Percentiles rank a stretch among this genome's conserved stretches.
Conservation (phyloP, 2,797 vertebrate genomes). For the Odontamblyopus rebecca region DNA sequence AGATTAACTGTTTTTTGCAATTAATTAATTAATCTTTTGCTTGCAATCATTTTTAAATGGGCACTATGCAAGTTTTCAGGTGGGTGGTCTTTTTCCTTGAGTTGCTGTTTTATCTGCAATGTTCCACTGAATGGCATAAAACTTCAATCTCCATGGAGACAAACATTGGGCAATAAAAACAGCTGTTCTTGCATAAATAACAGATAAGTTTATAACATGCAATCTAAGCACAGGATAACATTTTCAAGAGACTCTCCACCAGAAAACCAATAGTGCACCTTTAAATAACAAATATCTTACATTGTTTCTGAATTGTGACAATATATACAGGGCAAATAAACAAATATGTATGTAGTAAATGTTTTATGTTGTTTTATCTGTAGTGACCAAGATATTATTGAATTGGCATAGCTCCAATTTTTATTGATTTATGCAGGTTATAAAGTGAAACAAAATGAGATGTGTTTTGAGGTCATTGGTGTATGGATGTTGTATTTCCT, state of each 20-base stretch:
- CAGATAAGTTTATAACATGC: too few relatives aligned
- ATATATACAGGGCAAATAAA: not conserved
- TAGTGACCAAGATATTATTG: not conserved
- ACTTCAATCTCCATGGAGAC: too few relatives aligned
- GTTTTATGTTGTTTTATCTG: not conserved
- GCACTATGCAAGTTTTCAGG: not conserved
- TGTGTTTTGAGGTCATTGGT: not conserved
- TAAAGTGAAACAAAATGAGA: not conserved
- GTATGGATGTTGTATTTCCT: constrained; percentile 11
- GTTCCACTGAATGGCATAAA: not conserved
- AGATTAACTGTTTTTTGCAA: constrained; percentile 12
- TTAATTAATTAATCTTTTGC: not conserved
- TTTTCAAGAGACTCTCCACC: too few relatives aligned
- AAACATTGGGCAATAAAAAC: too few relatives aligned
- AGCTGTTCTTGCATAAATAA: too few relatives aligned
- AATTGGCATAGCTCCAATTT: not conserved
- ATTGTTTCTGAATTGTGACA: not conserved
- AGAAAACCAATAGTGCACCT: too few relatives aligned
- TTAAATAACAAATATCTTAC: not conserved
- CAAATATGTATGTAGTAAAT: not conserved
- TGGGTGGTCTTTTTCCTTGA: not conserved
- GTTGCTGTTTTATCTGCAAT: not conserved
- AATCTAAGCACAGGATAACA: too few relatives aligned
- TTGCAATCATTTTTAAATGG: not conserved
- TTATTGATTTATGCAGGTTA: not conserved